These are phyloP conservation scores for Monarcha castaneiventris DNA, from an alignment of 2,113 vertebrate species.

Conservation along the genomic window DNA sequence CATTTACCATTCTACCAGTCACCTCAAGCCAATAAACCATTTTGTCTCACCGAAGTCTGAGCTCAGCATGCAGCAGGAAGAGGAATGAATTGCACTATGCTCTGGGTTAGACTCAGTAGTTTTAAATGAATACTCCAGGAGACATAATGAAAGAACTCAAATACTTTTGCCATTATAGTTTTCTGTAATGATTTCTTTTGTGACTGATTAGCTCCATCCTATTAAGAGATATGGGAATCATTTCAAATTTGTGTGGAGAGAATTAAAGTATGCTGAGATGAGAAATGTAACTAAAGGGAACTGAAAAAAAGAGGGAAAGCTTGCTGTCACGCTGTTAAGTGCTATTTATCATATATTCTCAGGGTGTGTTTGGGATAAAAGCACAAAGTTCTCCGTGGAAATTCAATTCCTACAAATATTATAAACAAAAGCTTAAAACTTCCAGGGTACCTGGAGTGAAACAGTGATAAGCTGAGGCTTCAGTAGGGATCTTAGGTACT, in stretches of 20 bases:
- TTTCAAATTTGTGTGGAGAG: neutral
- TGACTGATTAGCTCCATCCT: neutral
- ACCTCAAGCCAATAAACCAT: neutral
- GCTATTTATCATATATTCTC: neutral
- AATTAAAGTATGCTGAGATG: neutral
- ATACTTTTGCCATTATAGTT: neutral
- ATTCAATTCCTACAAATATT: neutral
- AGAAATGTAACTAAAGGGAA: neutral
- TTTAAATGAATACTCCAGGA: constrained; percentile 20
- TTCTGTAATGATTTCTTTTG: neutral
- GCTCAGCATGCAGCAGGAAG: neutral
- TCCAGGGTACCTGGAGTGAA: neutral
- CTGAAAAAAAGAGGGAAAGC: neutral
- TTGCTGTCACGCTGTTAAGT: neutral
- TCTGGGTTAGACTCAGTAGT: neutral
- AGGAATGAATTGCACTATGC: neutral
- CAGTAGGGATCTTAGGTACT: neutral
- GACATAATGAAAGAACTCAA: constrained; percentile 6
- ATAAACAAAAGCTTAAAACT: neutral
- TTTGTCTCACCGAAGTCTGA: neutral
- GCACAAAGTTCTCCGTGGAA: neutral
- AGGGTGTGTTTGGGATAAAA: neutral
- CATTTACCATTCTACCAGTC: neutral
- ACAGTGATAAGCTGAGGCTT: neutral
- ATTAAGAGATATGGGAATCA: neutral